Percentiles rank a stretch among this genome's conserved stretches.
Evolutionary conservation across 2,888 invertebrate genomes (phyloP).

Genomic region (Drosophila limbata): DNA sequence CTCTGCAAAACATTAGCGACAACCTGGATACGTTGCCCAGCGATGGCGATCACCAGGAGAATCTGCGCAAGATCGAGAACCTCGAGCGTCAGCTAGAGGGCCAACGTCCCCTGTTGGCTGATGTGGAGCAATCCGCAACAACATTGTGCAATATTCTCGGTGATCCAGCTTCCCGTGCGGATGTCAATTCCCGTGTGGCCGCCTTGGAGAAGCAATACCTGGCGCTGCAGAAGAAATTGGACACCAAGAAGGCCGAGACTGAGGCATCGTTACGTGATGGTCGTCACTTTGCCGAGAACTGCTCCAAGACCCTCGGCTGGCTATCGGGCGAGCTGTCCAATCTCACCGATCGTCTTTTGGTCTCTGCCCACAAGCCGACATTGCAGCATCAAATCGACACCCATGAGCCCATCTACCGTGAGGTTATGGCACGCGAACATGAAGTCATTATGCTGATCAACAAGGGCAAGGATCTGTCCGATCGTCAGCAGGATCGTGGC

Average conservation of each 20-base stretch:
- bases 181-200: slow-evolving; percentile 94
- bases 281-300: slow-evolving; percentile 94
- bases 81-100: slow-evolving; percentile 95
- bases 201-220: slow-evolving; percentile 95
- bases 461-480: slow-evolving; percentile 92
- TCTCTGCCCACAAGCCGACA: slow-evolving; percentile 94
- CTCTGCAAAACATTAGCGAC: slow-evolving; percentile 94
- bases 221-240: slow-evolving; percentile 94
- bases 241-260: slow-evolving; percentile 95
- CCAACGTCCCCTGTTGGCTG: slow-evolving; percentile 94
- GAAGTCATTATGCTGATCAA: slow-evolving; percentile 97
- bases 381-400: slow-evolving; percentile 94
- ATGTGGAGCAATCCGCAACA: slow-evolving; percentile 95
- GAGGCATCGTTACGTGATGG: slow-evolving; percentile 95
- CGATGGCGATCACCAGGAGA: slow-evolving; percentile 94
- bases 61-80: slow-evolving; percentile 94
- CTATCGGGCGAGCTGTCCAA: slow-evolving; percentile 92
- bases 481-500: slow-evolving; percentile 86
- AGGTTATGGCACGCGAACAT: slow-evolving; percentile 95
- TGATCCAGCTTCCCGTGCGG: slow-evolving; percentile 95
- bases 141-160: slow-evolving; percentile 94
- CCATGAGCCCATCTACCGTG: slow-evolving; percentile 95
- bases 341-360: slow-evolving; percentile 91
- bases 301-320: slow-evolving; percentile 96
- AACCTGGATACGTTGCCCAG: slow-evolving; percentile 92